A percentile compares a stretch with the other conserved stretches of the same genome.
phyloP scores from a whole-genome alignment of 2,888 invertebrate species.

The Lasioglossum leucozonium region DNA sequence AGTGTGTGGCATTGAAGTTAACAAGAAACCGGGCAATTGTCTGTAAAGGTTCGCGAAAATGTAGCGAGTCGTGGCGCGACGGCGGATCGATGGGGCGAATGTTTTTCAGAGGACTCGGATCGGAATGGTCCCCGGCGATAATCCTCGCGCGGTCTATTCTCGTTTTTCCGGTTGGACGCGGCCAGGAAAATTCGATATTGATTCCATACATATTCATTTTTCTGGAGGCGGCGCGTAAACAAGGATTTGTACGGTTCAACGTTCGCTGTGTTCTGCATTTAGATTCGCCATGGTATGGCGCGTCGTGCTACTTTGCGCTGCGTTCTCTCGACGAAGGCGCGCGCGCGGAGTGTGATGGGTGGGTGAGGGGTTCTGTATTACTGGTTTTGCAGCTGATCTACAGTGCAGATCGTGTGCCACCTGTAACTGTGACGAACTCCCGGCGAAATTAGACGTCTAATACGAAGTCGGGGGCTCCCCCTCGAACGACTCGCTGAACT shows the following conservation, averaged over 20 bases:
- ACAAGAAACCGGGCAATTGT: neutral
- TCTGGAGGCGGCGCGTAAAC: constrained; percentile 19
- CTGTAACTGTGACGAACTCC: neutral
- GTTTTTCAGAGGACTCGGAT: neutral
- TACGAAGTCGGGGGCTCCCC: neutral
- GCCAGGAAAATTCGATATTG: constrained; percentile 24
- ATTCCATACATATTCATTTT: constrained; percentile 34
- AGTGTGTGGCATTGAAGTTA: no score
- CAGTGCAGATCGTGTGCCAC: neutral
- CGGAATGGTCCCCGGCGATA: constrained; percentile 1
- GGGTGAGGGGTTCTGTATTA: neutral
- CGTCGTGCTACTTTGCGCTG: neutral
- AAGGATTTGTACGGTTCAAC: constrained; percentile 33
- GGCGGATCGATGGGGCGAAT: neutral
- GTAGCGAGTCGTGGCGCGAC: neutral
- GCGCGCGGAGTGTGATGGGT: neutral
- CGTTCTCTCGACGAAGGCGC: neutral
- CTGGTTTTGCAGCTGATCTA: neutral
- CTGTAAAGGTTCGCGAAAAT: neutral
- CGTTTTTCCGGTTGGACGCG: constrained; percentile 4
- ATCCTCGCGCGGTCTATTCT: constrained; percentile 10
- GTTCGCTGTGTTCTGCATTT: constrained; percentile 21
- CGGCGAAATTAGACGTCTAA: neutral
- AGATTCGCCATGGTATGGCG: neutral
- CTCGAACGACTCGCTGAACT: neutral